Evolutionary conservation across 2,113 vertebrate species (phyloP), one percentile per base, ranked within the genome.

Genomic region (Carollia perspicillata): DNA sequence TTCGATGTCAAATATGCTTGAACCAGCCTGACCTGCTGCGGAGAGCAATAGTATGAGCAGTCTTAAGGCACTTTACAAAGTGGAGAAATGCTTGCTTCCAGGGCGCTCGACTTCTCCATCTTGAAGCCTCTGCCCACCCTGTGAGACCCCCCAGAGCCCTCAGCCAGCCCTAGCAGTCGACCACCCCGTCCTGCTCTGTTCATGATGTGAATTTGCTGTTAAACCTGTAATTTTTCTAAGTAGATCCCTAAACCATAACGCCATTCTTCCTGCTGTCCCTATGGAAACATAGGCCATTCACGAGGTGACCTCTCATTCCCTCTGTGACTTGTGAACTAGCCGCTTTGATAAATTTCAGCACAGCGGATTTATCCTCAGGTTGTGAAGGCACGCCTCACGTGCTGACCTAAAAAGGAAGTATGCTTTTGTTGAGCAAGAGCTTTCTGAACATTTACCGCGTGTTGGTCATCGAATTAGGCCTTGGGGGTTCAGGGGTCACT

Each of bases 81-180:
- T 26, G 35, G 58, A 60, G 18, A 78, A 6, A 63, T 60, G 55
- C 42, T 89, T 22, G 13, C 44, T 72, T 44, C n/a, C n/a, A 30
- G 69, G 33, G 14, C 6, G 22, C 42, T 44, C 0, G 1, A 16
- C 0, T 9, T 42, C 33, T 83, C 9, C 44, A 2, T 16, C 53
- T 44, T 40, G 33, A 68, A 74, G 16, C 47, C 40, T 23, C 30
- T 33, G 90, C 28, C 16, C 2, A 35, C 18, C 11, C 89, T 72
- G 49, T 12, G 28, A 68, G 69, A 37, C 3, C 30, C 30, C 30
- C 55, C n/a, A 30, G 40, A 6, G 18, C 6, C n/a, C 16, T 65
- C 65, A 28, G 51, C 9, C 9, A 8, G 58, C 35, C 37, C 7
- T 63, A 18, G 16, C 0, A 9, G 8, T 30, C 63, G 30, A 13